These are phyloP conservation scores for Calephelis virginiensis DNA, from an alignment of 1,140 invertebrate genomes.

Conservation along the genomic window DNA sequence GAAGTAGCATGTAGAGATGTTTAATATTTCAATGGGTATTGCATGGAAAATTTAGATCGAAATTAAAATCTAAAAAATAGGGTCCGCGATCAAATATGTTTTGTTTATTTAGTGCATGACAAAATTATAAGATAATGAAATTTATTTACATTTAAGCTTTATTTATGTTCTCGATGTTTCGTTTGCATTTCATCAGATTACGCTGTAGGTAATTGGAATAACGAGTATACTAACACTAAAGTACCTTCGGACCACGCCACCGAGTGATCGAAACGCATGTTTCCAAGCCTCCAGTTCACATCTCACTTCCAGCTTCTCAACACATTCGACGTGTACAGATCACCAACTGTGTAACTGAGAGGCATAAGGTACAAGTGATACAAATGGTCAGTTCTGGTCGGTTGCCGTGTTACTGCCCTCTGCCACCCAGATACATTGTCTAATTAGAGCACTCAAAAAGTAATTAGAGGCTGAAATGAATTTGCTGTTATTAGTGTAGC, in stretches of 20 bases:
- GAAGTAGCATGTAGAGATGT: slow-evolving; percentile 14
- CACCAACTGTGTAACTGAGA: slow-evolving; percentile 69
- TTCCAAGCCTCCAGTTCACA: slow-evolving; percentile 74
- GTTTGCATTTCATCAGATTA: slow-evolving; percentile 29
- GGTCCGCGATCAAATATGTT: slow-evolving; percentile 4
- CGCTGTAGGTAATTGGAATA: slow-evolving; percentile 54
- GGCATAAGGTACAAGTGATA: slow-evolving; percentile 56
- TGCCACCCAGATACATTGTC: slow-evolving; percentile 64
- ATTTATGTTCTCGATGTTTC: slow-evolving; percentile 24
- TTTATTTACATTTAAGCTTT: slow-evolving; percentile 21
- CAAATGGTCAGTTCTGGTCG: slow-evolving; percentile 30
- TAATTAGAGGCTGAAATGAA: slow-evolving; percentile 70
- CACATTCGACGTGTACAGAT: slow-evolving; percentile 65
- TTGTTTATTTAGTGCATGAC: slow-evolving; percentile 15
- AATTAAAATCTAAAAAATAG: background rate
- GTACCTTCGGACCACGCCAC: slow-evolving; percentile 75
- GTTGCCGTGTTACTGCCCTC: slow-evolving; percentile 52
- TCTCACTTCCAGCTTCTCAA: slow-evolving; percentile 75
- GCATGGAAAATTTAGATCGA: slow-evolving; percentile 10
- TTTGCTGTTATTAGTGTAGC: slow-evolving; percentile 68
- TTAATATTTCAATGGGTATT: slow-evolving; percentile 14
- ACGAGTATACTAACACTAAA: slow-evolving; percentile 61
- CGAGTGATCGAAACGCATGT: slow-evolving; percentile 77
- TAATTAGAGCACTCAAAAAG: slow-evolving; percentile 58
- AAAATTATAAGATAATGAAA: background rate